phyloP scores from a whole-genome alignment of 2,888 invertebrate genomes.

The Oxycera nigricornis region DNA sequence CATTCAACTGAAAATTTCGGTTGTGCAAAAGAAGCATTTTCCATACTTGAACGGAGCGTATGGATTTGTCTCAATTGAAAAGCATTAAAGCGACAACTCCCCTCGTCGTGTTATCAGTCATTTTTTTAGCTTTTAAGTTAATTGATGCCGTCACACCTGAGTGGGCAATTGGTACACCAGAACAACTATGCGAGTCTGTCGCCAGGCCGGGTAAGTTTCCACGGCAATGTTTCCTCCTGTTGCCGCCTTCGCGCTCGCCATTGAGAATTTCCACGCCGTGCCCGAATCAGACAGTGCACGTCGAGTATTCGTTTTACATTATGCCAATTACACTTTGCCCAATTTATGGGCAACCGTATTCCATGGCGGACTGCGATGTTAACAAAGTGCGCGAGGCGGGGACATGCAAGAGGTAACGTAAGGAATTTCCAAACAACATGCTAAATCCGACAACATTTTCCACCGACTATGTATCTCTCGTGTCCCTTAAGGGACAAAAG shows the following conservation, averaged over 20 bases:
- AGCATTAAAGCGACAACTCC: neutral
- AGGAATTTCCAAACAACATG: slow-evolving; percentile 25
- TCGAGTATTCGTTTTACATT: neutral
- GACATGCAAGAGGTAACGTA: neutral
- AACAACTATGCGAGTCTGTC: neutral
- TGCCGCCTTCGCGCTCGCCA: neutral
- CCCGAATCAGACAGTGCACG: neutral
- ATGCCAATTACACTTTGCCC: neutral
- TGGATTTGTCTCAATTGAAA: neutral
- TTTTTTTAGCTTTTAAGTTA: slow-evolving; percentile 33
- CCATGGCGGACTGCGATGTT: neutral
- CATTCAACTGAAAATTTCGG: neutral
- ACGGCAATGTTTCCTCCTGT: neutral
- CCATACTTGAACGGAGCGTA: neutral
- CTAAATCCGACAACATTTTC: slow-evolving; percentile 6
- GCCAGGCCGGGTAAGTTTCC: neutral
- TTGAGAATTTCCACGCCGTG: neutral
- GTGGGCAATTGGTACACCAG: slow-evolving; percentile 44
- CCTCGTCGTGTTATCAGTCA: neutral
- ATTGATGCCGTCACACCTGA: slow-evolving; percentile 45
- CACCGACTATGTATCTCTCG: neutral
- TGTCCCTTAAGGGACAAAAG: slow-evolving; percentile 34
- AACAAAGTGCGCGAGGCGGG: neutral
- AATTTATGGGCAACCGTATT: neutral
- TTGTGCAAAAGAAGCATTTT: neutral